Evolutionary conservation across 2,797 vertebrate genomes (phyloP), one percentile per base, ranked within the genome.

Genomic region (Peromyscus eremicus): DNA sequence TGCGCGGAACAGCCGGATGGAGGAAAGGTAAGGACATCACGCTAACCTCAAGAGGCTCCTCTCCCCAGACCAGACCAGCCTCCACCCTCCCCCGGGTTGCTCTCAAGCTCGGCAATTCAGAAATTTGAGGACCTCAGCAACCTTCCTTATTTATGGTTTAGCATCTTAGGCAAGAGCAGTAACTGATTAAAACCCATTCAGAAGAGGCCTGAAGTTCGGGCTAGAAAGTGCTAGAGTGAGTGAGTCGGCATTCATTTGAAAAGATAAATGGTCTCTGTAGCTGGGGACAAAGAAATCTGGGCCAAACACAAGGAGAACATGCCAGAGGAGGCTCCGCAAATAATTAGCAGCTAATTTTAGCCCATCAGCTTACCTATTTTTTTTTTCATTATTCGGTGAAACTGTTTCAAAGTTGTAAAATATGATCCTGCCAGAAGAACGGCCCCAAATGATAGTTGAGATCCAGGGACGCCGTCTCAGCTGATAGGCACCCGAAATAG

Each of bases 291-390:
- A 85, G 91, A 68, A 96, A 98, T 97, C 84, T 98, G 96, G 98
- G 97, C 43, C 97, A 97, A 62, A 79, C 83, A 43, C 2, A 7
- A 85, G 90, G 89, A 40, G 71, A 96, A 37, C 79, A 87, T 92
- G 94, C 95, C 12, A 91, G 91, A 92, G 60, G 43, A 95, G 46
- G 43, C 89, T 75, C 89, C 7, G 9, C 94, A 95, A 97, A 94
- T 97, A 97, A 96, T 97, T 98, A 96, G 87, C n/a, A 95, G 96
- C 68, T 98, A 98, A 97, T 97, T 98, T 97, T 81, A 98, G 75
- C 96, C 81, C 37, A 77, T 52, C 89, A 2, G 84, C 96, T 98
- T 97, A 60, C 95, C 94, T 96, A 93, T 93, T 98, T 79, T 55
- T 52, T 49, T 52, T 90, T 94, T 76, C 76, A 64, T 92, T 97